These are phyloP conservation scores for Notothenia rossii DNA, from an alignment of 2,113 vertebrate species.

Conservation along the genomic window DNA sequence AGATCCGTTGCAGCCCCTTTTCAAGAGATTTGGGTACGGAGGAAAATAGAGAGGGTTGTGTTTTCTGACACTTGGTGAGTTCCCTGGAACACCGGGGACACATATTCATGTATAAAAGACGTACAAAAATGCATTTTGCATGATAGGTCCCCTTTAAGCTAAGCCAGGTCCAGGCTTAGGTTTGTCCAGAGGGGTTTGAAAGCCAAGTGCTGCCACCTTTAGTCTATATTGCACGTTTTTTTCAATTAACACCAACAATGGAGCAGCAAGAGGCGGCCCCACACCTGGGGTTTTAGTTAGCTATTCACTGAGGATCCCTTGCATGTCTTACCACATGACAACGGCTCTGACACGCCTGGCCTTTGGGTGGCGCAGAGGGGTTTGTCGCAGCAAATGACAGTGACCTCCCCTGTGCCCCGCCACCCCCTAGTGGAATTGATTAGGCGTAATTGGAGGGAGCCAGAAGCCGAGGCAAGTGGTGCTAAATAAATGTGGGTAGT, in stretches of 20 bases:
- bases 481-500: slow-evolving; percentile 90
- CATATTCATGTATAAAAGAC: too few relatives aligned
- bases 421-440: slow-evolving; percentile 85
- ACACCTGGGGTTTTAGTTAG: slow-evolving; percentile 41
- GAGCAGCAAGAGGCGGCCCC: slow-evolving; percentile 16
- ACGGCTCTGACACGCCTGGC: slow-evolving; percentile 66
- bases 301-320: slow-evolving; percentile 43
- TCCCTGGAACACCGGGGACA: too few relatives aligned
- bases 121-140: too few relatives aligned
- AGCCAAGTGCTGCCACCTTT: slow-evolving; percentile 27
- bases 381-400: slow-evolving; percentile 77
- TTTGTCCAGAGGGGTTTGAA: slow-evolving; percentile 25
- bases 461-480: slow-evolving; percentile 86
- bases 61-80: too few relatives aligned
- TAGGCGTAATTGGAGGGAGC: slow-evolving; percentile 89
- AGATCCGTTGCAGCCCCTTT: too few relatives aligned
- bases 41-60: too few relatives aligned
- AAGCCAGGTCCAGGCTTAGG: slow-evolving; percentile 8
- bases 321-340: slow-evolving; percentile 51
- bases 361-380: slow-evolving; percentile 70
- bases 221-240: slow-evolving; percentile 28
- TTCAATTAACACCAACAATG: slow-evolving; percentile 58
- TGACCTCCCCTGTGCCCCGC: slow-evolving; percentile 69
- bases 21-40: too few relatives aligned
- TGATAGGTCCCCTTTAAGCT: not conserved